Conservation (phyloP, 2,797 vertebrate species). For the Graptemys geographica region DNA sequence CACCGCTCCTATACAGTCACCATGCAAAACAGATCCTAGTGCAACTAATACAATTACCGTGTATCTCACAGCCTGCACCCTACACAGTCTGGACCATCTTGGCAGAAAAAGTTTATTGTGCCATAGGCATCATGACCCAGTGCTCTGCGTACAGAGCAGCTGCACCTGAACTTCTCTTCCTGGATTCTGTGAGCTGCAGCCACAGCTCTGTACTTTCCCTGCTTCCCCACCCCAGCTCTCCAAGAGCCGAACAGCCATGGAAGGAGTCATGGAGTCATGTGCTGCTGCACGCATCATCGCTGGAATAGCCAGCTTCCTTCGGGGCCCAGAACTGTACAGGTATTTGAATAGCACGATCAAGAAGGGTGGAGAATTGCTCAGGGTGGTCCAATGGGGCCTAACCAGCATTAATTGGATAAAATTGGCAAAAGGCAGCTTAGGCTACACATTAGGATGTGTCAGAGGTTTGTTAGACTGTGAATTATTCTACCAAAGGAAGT, state of each 20-base stretch:
- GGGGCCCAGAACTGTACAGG: neutral
- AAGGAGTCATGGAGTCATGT: neutral
- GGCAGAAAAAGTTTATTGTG: neutral
- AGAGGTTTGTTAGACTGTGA: neutral
- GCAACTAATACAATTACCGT: neutral
- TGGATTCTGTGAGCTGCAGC: neutral
- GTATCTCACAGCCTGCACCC: neutral
- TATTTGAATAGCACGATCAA: neutral
- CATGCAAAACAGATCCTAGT: neutral
- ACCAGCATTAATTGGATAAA: neutral
- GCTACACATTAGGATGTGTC: neutral
- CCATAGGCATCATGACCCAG: neutral
- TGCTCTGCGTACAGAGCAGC: neutral
- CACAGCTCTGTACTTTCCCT: neutral
- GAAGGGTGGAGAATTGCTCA: neutral
- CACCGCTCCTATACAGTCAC: neutral
- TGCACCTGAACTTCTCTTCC: rapidly evolving
- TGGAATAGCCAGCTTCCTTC: neutral
- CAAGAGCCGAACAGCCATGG: neutral
- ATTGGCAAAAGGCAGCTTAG: neutral
- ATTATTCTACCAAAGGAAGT: conserved; percentile 7
- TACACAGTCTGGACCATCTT: neutral
- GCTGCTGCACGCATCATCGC: neutral
- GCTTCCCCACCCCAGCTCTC: neutral
- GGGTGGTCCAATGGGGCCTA: neutral